Evolutionary conservation across 2,888 invertebrate species (phyloP).

Genomic region (Tetrapedia diversipes): DNA sequence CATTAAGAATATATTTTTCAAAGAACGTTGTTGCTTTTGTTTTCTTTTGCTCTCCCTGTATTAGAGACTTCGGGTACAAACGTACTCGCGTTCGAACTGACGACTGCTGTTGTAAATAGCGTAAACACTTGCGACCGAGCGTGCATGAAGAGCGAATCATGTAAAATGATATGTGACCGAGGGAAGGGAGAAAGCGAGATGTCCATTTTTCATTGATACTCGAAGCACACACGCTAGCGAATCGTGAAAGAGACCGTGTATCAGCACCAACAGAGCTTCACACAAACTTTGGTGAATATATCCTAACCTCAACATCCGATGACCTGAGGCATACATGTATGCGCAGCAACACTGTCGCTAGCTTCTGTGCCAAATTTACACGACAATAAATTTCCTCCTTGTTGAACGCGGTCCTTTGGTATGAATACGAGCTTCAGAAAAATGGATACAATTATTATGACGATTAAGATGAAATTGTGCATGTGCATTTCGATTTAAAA

Average conservation of each 20-base stretch:
- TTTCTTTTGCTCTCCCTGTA: not conserved
- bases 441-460: slow-evolving; percentile 13
- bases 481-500: slow-evolving; percentile 72
- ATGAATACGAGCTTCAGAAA: slow-evolving; percentile 19
- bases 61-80: not conserved
- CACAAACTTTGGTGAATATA: not conserved
- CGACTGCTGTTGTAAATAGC: slow-evolving; percentile 23
- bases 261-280: not conserved
- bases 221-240: slow-evolving; percentile 6
- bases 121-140: slow-evolving; percentile 11
- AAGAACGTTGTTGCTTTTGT: slow-evolving; percentile 16
- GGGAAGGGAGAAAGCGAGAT: slow-evolving; percentile 17
- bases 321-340: slow-evolving; percentile 25
- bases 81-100: slow-evolving; percentile 4
- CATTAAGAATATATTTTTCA: not conserved
- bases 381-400: slow-evolving; percentile 72
- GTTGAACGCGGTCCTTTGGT: slow-evolving; percentile 35
- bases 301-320: too few relatives aligned
- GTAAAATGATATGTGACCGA: slow-evolving; percentile 1
- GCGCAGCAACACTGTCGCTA: slow-evolving; percentile 33
- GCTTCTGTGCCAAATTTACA: slow-evolving; percentile 73
- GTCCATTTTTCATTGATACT: slow-evolving; percentile 5
- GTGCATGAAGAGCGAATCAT: slow-evolving; percentile 1
- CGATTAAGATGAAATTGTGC: too few relatives aligned
- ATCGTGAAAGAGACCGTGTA: not conserved